phyloP scores from a whole-genome alignment of 2,113 vertebrate genomes.

The Scomber japonicus region DNA sequence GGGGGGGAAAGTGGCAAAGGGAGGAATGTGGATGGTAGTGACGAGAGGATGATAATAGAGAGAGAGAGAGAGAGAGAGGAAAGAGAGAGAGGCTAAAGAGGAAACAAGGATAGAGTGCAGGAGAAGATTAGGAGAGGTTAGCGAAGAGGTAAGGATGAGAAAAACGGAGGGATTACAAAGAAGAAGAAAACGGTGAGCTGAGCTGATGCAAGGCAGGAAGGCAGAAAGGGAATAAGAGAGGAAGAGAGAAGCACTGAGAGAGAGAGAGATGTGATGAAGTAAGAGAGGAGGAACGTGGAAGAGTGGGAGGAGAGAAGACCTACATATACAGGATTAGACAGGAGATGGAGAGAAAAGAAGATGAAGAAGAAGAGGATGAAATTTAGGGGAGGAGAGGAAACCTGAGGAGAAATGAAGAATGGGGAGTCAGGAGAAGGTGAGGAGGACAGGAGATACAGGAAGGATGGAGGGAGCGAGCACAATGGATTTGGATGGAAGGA shows the following conservation, averaged over 20 bases:
- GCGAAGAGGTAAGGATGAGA: neutral
- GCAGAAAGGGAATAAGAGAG: neutral
- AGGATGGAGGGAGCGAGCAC: constrained; percentile 46
- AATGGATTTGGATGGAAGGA: constrained; percentile 69
- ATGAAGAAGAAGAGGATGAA: constrained; percentile 14
- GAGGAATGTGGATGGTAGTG: neutral
- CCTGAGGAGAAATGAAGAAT: neutral
- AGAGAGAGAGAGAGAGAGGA: too few species aligned
- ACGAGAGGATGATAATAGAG: neutral
- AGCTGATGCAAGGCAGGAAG: neutral
- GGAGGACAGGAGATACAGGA: constrained; percentile 25
- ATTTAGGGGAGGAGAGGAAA: constrained; percentile 9
- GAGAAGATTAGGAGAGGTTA: neutral
- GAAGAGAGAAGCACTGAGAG: neutral
- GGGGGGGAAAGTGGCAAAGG: too few species aligned
- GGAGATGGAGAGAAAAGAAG: constrained; percentile 13
- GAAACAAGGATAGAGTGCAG: neutral
- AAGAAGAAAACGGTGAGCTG: neutral
- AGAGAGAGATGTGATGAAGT: constrained; percentile 9
- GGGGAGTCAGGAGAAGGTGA: constrained; percentile 22
- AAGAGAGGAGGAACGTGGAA: constrained; percentile 3
- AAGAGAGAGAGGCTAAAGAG: too few species aligned
- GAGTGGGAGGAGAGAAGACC: neutral
- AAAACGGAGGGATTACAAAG: neutral
- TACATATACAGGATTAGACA: constrained; percentile 35